These are phyloP conservation scores for Ceratina calcarata DNA, from an alignment of 1,140 invertebrate species.

Conservation along the genomic window DNA sequence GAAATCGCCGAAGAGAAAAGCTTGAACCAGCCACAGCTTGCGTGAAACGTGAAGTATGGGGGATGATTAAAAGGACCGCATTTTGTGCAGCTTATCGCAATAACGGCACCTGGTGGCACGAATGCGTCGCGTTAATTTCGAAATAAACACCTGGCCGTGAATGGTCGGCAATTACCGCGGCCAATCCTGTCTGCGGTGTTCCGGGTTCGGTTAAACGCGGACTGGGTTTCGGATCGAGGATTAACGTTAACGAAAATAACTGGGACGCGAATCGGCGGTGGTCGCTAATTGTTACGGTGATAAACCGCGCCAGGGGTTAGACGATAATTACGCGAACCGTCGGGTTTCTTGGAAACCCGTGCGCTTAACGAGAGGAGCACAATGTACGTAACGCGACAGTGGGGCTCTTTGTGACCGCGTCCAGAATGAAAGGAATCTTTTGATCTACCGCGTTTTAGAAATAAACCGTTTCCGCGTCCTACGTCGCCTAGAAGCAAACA, in stretches of 20 bases:
- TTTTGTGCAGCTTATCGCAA: neutral
- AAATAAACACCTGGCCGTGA: slow-evolving; percentile 10
- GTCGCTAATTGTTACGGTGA: slow-evolving; percentile 15
- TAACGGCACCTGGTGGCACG: neutral
- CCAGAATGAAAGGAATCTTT: slow-evolving; percentile 58
- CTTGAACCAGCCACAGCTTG: no score
- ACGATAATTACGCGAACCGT: slow-evolving; percentile 13
- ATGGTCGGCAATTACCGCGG: neutral
- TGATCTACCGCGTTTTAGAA: slow-evolving; percentile 37
- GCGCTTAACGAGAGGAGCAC: slow-evolving; percentile 24
- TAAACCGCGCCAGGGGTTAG: slow-evolving; percentile 13
- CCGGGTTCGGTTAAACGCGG: slow-evolving; percentile 5
- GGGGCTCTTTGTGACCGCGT: slow-evolving; percentile 24
- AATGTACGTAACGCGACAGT: slow-evolving; percentile 31
- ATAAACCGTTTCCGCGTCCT: slow-evolving; percentile 48
- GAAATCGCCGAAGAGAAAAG: no score
- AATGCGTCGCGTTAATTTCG: slow-evolving; percentile 33
- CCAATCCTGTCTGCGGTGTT: slow-evolving; percentile 4
- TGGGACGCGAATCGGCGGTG: neutral
- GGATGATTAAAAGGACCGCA: no score
- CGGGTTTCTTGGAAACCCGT: slow-evolving; percentile 28
- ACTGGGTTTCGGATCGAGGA: neutral
- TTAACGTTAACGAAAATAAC: slow-evolving; percentile 5
- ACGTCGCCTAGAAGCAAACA: neutral
- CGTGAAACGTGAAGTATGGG: no score